Evolutionary conservation across 2,113 vertebrate species (phyloP), one percentile per base, ranked within the genome.

Genomic region (Onychorhynchus coronatus): DNA sequence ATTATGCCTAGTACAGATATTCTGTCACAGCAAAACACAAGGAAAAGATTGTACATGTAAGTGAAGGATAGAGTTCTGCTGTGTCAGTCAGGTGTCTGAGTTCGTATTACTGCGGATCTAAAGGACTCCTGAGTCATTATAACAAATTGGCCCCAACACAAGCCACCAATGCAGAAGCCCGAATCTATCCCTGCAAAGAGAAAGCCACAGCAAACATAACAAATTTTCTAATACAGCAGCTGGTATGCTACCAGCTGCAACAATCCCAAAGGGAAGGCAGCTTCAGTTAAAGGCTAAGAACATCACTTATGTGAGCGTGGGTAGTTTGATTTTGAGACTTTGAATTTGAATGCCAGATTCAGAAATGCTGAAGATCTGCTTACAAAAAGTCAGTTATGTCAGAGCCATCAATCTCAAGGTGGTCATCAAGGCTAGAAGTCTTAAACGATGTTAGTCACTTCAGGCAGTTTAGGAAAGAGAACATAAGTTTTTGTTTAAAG

Each of bases 401-500:
- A 71, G 7, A 71, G 24, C 7, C 27, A 49, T 79, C 41, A 59
- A 9, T 56, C 37, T 76, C 41, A 91, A 67, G 21, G 3, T 56
- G 44, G 37, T 49, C 21, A 44, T 61, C 37, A 62, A 56, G 31
- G 11, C 41, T 50, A 73, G 35, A 85, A 47, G 4, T 42, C 47
- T 83, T 74, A 1, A 4, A 8, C 0, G 1, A 33, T 35, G 7
- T 44, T n/a, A 80, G 33, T 23, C 0, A 76, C 56, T 73, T 73
- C 16, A 70, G 53, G 28, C 8, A 66, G 42, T 68, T 65, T 58
- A 76, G 31, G 25, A 59, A 28, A 63, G 11, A 50, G 4, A 58
- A 9, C 15, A 42, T 58, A 50, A 19, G 7, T 28, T 75, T 75
- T 56, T 76, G 14, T 13, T 93, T 27, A 22, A 67, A 62, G 12